Percentiles rank a stretch among this genome's conserved stretches.
These are phyloP conservation scores for Euphysa ruthae DNA, from an alignment of 30 jellyfish, hydroid and myxozoan species.

Conservation along the genomic window DNA sequence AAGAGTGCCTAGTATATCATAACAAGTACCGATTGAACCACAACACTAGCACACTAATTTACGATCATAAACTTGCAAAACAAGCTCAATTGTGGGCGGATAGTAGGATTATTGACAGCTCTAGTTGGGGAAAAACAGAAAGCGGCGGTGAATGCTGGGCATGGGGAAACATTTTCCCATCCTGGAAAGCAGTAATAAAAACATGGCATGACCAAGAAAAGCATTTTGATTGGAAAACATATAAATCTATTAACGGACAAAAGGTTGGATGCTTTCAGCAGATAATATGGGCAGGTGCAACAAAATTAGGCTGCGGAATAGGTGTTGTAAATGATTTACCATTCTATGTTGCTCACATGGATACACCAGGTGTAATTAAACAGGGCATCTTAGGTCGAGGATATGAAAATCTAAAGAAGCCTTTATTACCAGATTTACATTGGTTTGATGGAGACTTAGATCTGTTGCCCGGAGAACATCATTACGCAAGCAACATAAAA, in stretches of 20 bases:
- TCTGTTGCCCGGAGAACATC: background rate
- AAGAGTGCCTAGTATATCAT: slow-evolving; percentile 49
- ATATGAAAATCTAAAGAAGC: slow-evolving; percentile 36
- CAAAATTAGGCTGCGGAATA: slow-evolving; percentile 65
- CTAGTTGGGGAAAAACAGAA: slow-evolving; percentile 49
- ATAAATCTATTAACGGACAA: slow-evolving; percentile 30
- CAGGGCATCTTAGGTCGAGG: slow-evolving; percentile 34
- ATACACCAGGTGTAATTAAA: slow-evolving; percentile 45
- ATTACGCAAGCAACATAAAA: no score
- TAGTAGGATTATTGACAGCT: slow-evolving; percentile 25
- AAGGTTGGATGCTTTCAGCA: slow-evolving; percentile 76
- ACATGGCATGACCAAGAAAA: slow-evolving; percentile 92
- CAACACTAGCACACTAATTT: slow-evolving; percentile 27
- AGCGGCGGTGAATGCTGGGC: slow-evolving; percentile 92
- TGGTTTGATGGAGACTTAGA: slow-evolving; percentile 36
- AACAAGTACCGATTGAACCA: slow-evolving; percentile 68
- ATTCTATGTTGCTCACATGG: slow-evolving; percentile 75
- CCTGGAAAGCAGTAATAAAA: slow-evolving; percentile 72
- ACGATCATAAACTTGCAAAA: slow-evolving; percentile 29
- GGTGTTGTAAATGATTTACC: slow-evolving; percentile 46
- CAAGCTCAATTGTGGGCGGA: slow-evolving; percentile 93
- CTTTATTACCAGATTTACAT: slow-evolving; percentile 26
- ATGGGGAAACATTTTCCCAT: slow-evolving; percentile 63
- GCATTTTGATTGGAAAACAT: slow-evolving; percentile 62
- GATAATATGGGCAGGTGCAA: slow-evolving; percentile 75